These are phyloP conservation scores for Manis crassicaudata DNA, from an alignment of 2,797 vertebrate species.

Conservation along the genomic window DNA sequence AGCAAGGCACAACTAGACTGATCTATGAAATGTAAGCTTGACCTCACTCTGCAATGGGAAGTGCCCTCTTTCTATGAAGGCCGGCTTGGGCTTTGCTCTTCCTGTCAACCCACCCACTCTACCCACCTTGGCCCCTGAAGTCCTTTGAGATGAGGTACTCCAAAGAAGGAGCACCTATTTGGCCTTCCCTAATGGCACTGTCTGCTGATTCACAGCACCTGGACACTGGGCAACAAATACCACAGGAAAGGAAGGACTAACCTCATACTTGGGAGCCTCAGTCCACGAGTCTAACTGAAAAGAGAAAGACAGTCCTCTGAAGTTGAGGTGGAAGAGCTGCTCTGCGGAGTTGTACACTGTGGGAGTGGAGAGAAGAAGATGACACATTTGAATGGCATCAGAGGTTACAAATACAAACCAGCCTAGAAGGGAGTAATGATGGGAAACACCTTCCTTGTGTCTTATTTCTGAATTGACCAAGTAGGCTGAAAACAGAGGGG, in stretches of 20 bases:
- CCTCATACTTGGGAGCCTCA: slow-evolving; percentile 99
- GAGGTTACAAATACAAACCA: slow-evolving; percentile 18
- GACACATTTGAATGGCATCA: slow-evolving; percentile 45
- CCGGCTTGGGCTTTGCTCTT: neutral
- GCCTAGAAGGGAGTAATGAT: neutral
- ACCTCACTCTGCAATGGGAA: neutral
- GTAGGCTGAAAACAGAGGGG: neutral
- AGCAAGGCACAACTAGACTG: neutral
- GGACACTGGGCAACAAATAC: slow-evolving; percentile 22
- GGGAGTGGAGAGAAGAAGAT: slow-evolving; percentile 49
- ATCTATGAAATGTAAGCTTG: neutral
- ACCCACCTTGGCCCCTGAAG: neutral
- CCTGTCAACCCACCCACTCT: neutral
- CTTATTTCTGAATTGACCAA: slow-evolving; percentile 38
- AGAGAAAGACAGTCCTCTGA: slow-evolving; percentile 98
- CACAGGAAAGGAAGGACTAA: slow-evolving; percentile 83
- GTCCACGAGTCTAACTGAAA: slow-evolving; percentile 99
- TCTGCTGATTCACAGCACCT: neutral
- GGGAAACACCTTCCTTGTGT: slow-evolving; percentile 34
- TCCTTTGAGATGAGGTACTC: slow-evolving; percentile 9
- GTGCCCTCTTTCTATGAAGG: neutral
- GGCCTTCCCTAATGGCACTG: neutral
- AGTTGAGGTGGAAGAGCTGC: slow-evolving; percentile 99
- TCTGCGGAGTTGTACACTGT: slow-evolving; percentile 98
- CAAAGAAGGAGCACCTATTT: neutral